Conservation (phyloP, 2,888 invertebrate genomes). For the Synanthedon vespiformis region DNA sequence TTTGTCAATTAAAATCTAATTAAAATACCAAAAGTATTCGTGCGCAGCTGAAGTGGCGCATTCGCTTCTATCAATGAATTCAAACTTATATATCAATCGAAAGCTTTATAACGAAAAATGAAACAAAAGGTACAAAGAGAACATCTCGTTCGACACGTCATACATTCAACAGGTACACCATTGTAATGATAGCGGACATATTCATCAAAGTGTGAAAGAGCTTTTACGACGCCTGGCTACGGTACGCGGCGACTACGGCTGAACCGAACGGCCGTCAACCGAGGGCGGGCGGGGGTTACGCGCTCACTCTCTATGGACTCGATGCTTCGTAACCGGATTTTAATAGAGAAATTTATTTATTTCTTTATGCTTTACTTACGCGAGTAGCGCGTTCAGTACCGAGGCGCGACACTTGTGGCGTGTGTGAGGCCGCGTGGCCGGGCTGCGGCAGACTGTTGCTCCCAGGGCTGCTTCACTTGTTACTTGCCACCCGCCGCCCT, state of each 20-base stretch:
- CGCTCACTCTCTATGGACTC: not conserved
- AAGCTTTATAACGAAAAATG: not conserved
- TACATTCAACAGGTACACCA: conserved; percentile 52
- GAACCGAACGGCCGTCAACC: conserved; percentile 6
- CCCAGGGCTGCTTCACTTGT: conserved; percentile 69
- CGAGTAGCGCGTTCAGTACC: conserved; percentile 31
- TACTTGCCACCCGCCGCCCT: conserved; percentile 47
- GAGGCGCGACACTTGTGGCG: conserved; percentile 35
- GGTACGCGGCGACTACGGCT: conserved; percentile 13
- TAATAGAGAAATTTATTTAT: conserved; percentile 34
- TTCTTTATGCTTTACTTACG: conserved; percentile 52
- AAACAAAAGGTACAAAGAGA: conserved; percentile 1
- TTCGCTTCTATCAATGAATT: not conserved
- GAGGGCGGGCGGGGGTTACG: conserved; percentile 7
- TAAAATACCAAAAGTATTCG: too few relatives aligned
- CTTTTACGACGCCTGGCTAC: conserved; percentile 13
- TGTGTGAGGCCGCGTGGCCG: conserved; percentile 63
- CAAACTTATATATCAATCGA: not conserved
- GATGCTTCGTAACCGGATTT: conserved; percentile 11
- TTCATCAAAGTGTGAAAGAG: conserved; percentile 28
- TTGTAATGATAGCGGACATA: conserved; percentile 28
- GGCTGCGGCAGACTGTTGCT: conserved; percentile 70
- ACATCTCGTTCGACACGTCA: conserved; percentile 23
- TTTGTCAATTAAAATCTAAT: too few relatives aligned
- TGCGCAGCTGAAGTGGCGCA: not conserved